Conservation (phyloP, 2,888 invertebrate species). For the Hypselothyrea guttata region DNA sequence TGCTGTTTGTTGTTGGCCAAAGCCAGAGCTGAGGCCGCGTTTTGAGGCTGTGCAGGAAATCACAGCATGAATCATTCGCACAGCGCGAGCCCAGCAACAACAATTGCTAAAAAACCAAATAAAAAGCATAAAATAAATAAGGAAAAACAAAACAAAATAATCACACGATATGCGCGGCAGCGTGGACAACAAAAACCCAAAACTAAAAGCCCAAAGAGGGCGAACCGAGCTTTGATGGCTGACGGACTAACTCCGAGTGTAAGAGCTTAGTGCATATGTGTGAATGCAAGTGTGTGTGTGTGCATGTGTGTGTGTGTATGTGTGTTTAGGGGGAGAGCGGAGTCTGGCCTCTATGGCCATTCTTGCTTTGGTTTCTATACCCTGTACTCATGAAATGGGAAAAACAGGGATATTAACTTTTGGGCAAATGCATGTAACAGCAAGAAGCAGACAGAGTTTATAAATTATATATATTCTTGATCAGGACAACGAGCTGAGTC, state of each 20-base stretch:
- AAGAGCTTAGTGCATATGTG: neutral
- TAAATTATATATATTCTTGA: too few species aligned
- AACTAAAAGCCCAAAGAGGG: conserved; percentile 36
- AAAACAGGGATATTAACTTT: too few species aligned
- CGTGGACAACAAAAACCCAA: conserved; percentile 38
- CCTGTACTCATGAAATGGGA: too few species aligned
- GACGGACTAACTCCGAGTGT: conserved; percentile 39
- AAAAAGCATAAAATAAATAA: conserved; percentile 19
- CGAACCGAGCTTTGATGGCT: conserved; percentile 63
- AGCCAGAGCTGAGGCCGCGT: conserved; percentile 57
- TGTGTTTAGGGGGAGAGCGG: conserved; percentile 12
- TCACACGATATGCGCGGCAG: conserved; percentile 62
- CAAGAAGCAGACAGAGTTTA: too few species aligned
- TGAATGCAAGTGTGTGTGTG: neutral
- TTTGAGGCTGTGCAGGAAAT: conserved; percentile 75
- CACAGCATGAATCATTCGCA: conserved; percentile 78
- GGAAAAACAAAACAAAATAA: conserved; percentile 58
- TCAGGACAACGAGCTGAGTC: too few species aligned
- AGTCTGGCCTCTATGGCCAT: conserved; percentile 17
- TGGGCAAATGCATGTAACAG: too few species aligned
- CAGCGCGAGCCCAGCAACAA: conserved; percentile 43
- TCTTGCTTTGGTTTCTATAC: conserved; percentile 53
- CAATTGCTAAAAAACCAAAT: conserved; percentile 13
- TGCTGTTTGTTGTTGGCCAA: conserved; percentile 36
- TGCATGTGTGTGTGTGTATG: conserved; percentile 9